Evolutionary conservation across 2,113 vertebrate species (phyloP), one percentile per base, ranked within the genome.

Genomic region (Pluvialis apricaria): DNA sequence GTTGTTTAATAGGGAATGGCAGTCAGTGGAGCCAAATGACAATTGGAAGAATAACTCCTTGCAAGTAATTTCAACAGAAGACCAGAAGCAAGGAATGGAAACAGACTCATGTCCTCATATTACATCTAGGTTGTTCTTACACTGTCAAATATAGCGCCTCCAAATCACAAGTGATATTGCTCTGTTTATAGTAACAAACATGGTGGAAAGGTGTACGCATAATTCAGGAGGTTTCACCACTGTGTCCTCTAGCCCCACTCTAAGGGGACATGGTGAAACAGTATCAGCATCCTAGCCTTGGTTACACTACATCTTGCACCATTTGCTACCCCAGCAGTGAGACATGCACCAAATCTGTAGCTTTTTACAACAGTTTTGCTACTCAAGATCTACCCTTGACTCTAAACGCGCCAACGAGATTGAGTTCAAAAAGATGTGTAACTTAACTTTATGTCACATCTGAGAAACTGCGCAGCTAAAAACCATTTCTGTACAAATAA

Each of bases 171-270:
- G 52, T 44, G 54, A 51, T 70, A 57, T 31, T 65, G n/a, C n/a
- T 89, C 55, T 85, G 20, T 77, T 94, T 82, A 55, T 26, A 87
- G 62, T 17, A 92, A 92, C 58, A 91, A 87, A 87, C 45, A 70
- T 6, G 29, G 81, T 51, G 55, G 51, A 85, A 82, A 1, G 2
- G 22, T 2, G 7, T 45, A 82, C 5, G 1, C 0, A 0, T 38
- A 73, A 88, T 73, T 90, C 54, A 92, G 36, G 40, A 75, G 38
- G 31, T 51, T 94, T 85, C 54, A 82, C 32, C 68, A 78, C 40
- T 47, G 29, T 28, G 57, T 70, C 12, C 75, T 72, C 83, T 44
- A 79, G 25, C 51, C 6, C 5, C 12, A 15, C 38, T 61, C 40
- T 25, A 61, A 66, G 10, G 7, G 22, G 40, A 89, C n/a, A 40